phyloP scores from a whole-genome alignment of 1,140 invertebrate species.

The Zaprionus africanus region DNA sequence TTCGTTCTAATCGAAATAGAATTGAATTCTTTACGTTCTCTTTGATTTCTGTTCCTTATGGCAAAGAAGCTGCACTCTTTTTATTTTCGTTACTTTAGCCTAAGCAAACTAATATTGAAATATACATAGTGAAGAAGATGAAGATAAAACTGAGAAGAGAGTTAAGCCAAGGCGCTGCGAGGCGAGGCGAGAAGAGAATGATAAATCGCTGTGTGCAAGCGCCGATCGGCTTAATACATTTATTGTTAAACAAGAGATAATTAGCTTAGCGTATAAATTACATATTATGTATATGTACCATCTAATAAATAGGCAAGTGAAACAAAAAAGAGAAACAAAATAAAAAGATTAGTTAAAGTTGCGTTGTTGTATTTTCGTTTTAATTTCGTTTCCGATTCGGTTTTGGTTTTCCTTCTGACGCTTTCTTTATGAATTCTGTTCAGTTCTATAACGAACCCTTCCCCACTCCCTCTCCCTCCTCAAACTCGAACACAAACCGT shows the following conservation, averaged over 20 bases:
- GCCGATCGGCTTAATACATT: conserved; percentile 74
- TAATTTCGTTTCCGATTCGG: conserved; percentile 10
- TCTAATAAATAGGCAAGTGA: conserved; percentile 72
- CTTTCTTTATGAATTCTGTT: conserved; percentile 2
- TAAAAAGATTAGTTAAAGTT: conserved; percentile 77
- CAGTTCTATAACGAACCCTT: conserved; percentile 17
- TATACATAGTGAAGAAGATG: conserved; percentile 33
- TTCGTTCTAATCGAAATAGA: conserved; percentile 63
- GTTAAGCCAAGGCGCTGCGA: not conserved
- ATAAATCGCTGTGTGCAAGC: conserved; percentile 13
- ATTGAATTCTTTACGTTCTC: conserved; percentile 69
- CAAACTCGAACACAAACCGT: conserved; percentile 40
- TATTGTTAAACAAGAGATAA: conserved; percentile 81
- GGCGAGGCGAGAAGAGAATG: not conserved
- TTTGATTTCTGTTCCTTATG: conserved; percentile 73
- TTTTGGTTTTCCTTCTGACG: conserved; percentile 2
- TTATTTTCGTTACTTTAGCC: conserved; percentile 54
- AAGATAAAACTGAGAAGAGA: conserved; percentile 26
- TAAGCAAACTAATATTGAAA: conserved; percentile 45
- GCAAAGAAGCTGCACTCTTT: conserved; percentile 70
- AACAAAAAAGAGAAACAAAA: conserved; percentile 62
- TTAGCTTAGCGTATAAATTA: conserved; percentile 79
- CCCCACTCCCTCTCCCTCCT: conserved; percentile 7
- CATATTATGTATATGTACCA: conserved; percentile 79
- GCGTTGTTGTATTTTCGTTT: conserved; percentile 51